Evolutionary conservation across 2,113 vertebrate genomes (phyloP).

Genomic region (Oreochromis niloticus): DNA sequence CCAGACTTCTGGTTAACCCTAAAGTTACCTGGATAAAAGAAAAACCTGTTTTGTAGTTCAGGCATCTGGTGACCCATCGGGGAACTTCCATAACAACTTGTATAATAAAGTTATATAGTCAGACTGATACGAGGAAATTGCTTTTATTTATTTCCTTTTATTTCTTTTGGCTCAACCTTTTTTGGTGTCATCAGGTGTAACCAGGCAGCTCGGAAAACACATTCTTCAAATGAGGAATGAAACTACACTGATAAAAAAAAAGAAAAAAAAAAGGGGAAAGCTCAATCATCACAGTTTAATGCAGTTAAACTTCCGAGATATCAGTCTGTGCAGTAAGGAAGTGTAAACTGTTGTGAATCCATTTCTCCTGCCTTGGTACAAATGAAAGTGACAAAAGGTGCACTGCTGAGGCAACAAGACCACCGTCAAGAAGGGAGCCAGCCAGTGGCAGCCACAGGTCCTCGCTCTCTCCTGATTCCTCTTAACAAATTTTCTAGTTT

Average conservation of each 20-base stretch:
- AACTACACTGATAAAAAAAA: neutral
- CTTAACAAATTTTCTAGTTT: neutral
- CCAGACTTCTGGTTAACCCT: no score
- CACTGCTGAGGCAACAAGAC: neutral
- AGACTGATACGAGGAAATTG: neutral
- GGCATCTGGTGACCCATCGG: neutral
- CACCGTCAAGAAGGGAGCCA: neutral
- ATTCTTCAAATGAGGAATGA: neutral
- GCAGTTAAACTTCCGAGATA: neutral
- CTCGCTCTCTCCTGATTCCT: neutral
- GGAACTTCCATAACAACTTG: neutral
- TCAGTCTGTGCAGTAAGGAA: neutral
- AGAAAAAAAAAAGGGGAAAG: neutral
- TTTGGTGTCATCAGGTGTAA: neutral
- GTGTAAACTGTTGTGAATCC: neutral
- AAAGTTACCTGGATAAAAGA: neutral
- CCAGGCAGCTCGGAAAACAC: neutral
- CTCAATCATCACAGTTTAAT: neutral
- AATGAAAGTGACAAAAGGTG: neutral
- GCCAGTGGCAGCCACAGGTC: neutral
- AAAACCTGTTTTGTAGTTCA: neutral
- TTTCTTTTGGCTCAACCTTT: neutral
- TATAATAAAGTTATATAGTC: neutral
- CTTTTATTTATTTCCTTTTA: neutral
- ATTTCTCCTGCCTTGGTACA: neutral